These are phyloP conservation scores for Drosophila ironensis DNA, from an alignment of 1,140 invertebrate genomes.

Conservation along the genomic window DNA sequence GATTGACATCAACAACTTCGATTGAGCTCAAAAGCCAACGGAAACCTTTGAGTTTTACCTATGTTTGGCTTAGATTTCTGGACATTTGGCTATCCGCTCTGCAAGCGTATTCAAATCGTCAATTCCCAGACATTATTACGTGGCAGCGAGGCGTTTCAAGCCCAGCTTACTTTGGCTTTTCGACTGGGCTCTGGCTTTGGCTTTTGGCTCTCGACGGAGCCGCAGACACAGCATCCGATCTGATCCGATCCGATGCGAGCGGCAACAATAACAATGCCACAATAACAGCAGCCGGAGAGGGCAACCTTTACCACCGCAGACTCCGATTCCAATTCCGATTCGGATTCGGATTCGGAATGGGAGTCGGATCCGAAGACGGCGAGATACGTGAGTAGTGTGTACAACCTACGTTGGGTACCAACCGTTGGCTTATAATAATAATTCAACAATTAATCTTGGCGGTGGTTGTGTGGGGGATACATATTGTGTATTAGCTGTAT, in stretches of 20 bases:
- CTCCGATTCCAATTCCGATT: conserved; percentile 15
- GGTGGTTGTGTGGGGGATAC: too few species aligned
- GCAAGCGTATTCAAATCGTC: too few species aligned
- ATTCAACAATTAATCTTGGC: conserved; percentile 73
- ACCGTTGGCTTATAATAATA: conserved; percentile 64
- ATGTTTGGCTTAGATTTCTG: too few species aligned
- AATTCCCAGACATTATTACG: conserved; percentile 44
- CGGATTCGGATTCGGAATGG: conserved; percentile 1
- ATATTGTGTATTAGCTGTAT: too few species aligned
- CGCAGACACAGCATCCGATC: conserved; percentile 8
- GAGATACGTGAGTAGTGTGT: too few species aligned
- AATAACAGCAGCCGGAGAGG: conserved; percentile 14
- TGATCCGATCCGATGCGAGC: too few species aligned
- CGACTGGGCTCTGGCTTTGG: not conserved
- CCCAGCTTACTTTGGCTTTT: conserved; percentile 11
- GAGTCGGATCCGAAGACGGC: too few species aligned
- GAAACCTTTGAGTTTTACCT: too few species aligned
- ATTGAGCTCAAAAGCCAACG: too few species aligned
- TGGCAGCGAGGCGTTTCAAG: too few species aligned
- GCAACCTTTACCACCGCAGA: conserved; percentile 47
- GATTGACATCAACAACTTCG: too few species aligned
- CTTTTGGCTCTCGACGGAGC: not conserved
- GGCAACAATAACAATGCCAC: conserved; percentile 16
- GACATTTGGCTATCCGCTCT: too few species aligned
- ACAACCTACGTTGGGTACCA: conserved; percentile 62